Evolutionary conservation across 2,797 vertebrate genomes (phyloP), one percentile per base, ranked within the genome.

Genomic region (Knipowitschia caucasica): DNA sequence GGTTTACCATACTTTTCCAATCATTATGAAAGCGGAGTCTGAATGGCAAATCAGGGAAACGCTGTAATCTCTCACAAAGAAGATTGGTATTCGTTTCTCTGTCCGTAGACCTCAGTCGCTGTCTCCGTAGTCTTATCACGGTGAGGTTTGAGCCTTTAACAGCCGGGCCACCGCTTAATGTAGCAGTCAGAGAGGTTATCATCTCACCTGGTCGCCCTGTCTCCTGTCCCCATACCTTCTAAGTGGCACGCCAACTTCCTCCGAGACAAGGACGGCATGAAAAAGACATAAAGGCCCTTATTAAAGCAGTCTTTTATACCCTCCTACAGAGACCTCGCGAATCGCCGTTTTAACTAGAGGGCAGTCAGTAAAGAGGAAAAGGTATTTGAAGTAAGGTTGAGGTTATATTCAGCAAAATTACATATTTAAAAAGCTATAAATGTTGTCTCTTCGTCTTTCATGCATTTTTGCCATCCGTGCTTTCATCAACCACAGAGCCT

Each of bases 311-410:
- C 85, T 78, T 86, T 80, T 56, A 75, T 85, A 81, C 74, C 85
- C 85, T 87, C 77, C 83, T 84, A 85, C 83, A 84, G 77, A 69
- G 77, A 84, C 82, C 84, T 77, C 86, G 82, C 88, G 88, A 88
- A 89, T 89, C 87, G 83, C 69, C 67, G 65, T 76, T 84, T 87
- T 89, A 90, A 90, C 89, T 90, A 83, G 76, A 80, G 78, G 80
- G 83, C 83, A 79, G 21, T 57, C 56, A 61, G 61, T 67, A 72
- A 59, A 72, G 81, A 82, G 77, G 78, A n/a, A n/a, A n/a, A n/a
- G n/a, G n/a, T n/a, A n/a, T n/a, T n/a, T n/a, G n/a, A n/a, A n/a
- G n/a, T n/a, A n/a, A n/a, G n/a, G n/a, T n/a, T n/a, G n/a, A n/a
- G n/a, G n/a, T n/a, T n/a, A n/a, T n/a, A n/a, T n/a, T n/a, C n/a